phyloP scores from a whole-genome alignment of 2,797 vertebrate genomes.

The Prionace glauca region DNA sequence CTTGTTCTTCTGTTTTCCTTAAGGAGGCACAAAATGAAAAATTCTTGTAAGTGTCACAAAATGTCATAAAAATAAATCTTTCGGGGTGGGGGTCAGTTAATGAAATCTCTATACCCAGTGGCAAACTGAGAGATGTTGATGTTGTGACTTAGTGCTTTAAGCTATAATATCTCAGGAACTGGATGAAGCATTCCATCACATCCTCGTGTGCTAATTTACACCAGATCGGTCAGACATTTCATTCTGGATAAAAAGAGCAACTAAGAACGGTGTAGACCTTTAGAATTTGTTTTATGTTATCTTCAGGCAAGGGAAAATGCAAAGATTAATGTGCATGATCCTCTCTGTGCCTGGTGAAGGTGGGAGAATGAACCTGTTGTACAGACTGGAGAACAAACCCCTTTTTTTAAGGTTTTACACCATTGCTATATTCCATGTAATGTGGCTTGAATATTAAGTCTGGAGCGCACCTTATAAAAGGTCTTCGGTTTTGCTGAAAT shows the following conservation, averaged over 20 bases:
- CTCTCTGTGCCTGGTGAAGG: slow-evolving; percentile 30
- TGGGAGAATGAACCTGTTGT: neutral
- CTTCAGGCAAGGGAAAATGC: slow-evolving; percentile 47
- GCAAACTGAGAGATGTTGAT: slow-evolving; percentile 46
- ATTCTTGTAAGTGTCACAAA: slow-evolving; percentile 52
- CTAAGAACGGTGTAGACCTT: slow-evolving; percentile 49
- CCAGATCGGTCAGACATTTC: slow-evolving; percentile 43
- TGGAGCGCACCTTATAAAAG: neutral
- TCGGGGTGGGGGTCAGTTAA: slow-evolving; percentile 47
- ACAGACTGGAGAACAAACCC: neutral
- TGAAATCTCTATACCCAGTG: slow-evolving; percentile 49
- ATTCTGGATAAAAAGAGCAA: slow-evolving; percentile 41
- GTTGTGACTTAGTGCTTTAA: slow-evolving; percentile 47
- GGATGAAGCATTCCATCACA: slow-evolving; percentile 47
- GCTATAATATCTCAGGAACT: slow-evolving; percentile 50
- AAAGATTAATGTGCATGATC: slow-evolving; percentile 49
- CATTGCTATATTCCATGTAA: neutral
- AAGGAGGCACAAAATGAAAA: slow-evolving; percentile 54
- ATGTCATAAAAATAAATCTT: slow-evolving; percentile 53
- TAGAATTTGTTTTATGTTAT: slow-evolving; percentile 51
- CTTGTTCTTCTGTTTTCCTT: slow-evolving; percentile 50
- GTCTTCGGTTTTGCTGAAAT: neutral
- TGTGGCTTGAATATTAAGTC: neutral
- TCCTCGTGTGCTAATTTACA: slow-evolving; percentile 45
- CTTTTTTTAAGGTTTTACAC: neutral